Base-by-base conservation (phyloP, 2,113 vertebrate genomes). In the Platichthys flesus region DNA sequence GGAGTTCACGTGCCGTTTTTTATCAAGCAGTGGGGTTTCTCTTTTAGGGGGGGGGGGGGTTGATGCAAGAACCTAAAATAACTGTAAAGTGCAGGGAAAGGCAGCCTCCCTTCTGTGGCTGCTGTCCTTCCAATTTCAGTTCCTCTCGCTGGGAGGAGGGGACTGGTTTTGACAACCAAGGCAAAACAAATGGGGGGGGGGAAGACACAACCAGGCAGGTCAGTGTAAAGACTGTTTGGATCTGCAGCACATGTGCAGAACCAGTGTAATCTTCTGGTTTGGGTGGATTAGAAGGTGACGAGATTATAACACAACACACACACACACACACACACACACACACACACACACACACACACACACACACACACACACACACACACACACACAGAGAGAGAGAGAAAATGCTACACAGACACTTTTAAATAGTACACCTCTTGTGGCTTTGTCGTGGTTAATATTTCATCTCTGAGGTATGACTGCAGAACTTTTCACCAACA, bases 11-110 rank as follows among this genome's bases (percentile, higher is more conserved):
- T 67, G 68, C 37, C 65, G 57, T 77, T 85, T 77, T 85, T 84
- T 74, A 82, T 74, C 66, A 57, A 42, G 61, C 47, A 42, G 74
- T 62, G 37, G 28, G 28, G 28, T 6, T 31, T 31, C 28, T 31
- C 67, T 67, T 81, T 49, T 5, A 7, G 14, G 3, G 47, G 16
- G 14, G 3, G 47, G 15, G 3, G 40, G 59, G 56, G 59, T 77
- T 91, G 91, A 89, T 77, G 90, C 75, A 90, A 87, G 81, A 47
- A 5, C 21, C 83, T 79, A 61, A 87, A 92, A 89, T 89, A 92
- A 83, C 74, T 78, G 72, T 78, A 77, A 75, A 86, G n/a, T 73
- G 0, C 20, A 72, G 45, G 12, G 65, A 74, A 75, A 76, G 68
- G 55, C 71, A 67, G 69, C 13, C 51, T 26, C 68, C 45, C 75